Evolutionary conservation across 2,888 invertebrate genomes (phyloP), one percentile per base, ranked within the genome.

Genomic region (Rhingia campestris): DNA sequence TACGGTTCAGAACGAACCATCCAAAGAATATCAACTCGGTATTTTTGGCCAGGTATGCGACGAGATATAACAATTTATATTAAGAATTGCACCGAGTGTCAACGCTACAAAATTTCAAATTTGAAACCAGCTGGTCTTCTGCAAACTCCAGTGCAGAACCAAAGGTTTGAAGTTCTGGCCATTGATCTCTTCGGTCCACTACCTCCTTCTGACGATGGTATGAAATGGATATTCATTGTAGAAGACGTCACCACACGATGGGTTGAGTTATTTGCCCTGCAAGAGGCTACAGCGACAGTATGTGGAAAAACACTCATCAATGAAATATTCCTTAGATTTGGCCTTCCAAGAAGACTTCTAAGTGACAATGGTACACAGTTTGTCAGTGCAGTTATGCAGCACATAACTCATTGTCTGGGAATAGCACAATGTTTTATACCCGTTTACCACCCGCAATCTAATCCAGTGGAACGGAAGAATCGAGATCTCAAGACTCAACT

Each of bases 291-390:
- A 6, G 88, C 89, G 6, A 30, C n/a, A 12, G 41, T 12, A 66
- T 89, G 89, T 61, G 88, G 89, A 0, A 67, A 41, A 0, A 86
- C 70, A 0, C 70, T 91, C 0, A 54, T 90, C 0, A 74, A 89
- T 30, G 89, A 90, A 74, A 63, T 90, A 0, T 88, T 91, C 30
- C 51, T 90, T 4, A 75, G 90, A 30, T 90, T 88, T 81, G 90
- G 90, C 0, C 22, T 88, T 0, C 89, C 89, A 0, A 49, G 90
- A 0, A 63, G 88, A 10, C 7, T 91, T 0, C 86, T 89, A 4
- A 88, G 88, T 9, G 90, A 91, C 45, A 91, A 91, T 12, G 90
- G 90, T 0, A 66, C 87, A 0, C 90, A 90, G 43, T 90, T 91
- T 59, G 86, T 90, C 0, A 87, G 87, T 9, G 87, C 84, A 0